Percentiles rank a stretch among this genome's conserved stretches.
Evolutionary conservation across 2,888 invertebrate species (phyloP).

Genomic region (Diarsia dahlii): DNA sequence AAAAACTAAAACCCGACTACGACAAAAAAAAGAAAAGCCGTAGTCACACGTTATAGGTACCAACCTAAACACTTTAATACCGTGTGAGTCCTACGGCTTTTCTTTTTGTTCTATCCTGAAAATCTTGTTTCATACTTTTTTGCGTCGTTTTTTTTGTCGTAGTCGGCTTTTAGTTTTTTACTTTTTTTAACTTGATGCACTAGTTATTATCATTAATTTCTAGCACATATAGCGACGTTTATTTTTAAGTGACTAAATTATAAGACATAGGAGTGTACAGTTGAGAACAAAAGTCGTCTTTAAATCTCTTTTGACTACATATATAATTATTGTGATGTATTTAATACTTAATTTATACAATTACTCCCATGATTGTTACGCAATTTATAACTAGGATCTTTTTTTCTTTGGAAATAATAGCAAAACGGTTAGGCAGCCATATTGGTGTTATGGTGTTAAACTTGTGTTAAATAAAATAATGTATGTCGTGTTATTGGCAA

Average conservation of each 20-base stretch:
- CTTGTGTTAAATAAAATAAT: neutral
- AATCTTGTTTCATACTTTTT: no score
- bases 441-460: no score
- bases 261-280: neutral
- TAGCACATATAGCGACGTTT: neutral
- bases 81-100: no score
- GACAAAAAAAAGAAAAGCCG: no score
- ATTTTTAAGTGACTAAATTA: constrained; percentile 1
- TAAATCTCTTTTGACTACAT: neutral
- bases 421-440: neutral
- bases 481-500: neutral
- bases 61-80: no score
- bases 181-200: constrained; percentile 5
- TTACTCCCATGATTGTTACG: neutral
- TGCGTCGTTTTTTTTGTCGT: no score
- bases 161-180: no score
- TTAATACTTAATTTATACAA: neutral
- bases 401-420: neutral
- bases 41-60: no score
- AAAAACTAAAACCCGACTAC: no score
- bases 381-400: neutral
- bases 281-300: neutral
- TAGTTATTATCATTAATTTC: neutral
- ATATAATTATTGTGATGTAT: neutral
- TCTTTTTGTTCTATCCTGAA: no score